Evolutionary conservation across 2,113 vertebrate genomes (phyloP).

Genomic region (Lampris incognitus): DNA sequence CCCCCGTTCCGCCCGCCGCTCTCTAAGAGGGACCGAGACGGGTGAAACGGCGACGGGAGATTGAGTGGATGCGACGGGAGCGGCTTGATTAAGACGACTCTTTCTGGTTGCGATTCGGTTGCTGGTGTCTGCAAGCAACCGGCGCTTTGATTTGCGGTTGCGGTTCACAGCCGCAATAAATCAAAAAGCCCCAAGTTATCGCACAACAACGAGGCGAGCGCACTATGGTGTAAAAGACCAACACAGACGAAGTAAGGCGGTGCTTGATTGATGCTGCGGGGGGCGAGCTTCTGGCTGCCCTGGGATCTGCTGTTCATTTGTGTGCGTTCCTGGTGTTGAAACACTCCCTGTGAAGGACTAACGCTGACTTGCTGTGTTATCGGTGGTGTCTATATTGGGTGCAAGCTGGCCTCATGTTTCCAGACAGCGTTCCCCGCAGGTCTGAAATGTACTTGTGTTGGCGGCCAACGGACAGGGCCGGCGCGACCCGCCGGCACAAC

Average conservation of each 20-base stretch:
- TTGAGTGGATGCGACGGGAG: too few relatives aligned
- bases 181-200: slow-evolving; percentile 40
- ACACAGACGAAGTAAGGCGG: slow-evolving; percentile 32
- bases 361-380: slow-evolving; percentile 15
- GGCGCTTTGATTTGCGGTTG: slow-evolving; percentile 31
- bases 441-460: too few relatives aligned
- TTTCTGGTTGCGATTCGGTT: slow-evolving; percentile 1
- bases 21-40: not conserved
- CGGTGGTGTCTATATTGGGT: slow-evolving; percentile 7
- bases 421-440: slow-evolving; percentile 46
- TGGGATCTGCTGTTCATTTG: slow-evolving; percentile 38
- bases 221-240: slow-evolving; percentile 21
- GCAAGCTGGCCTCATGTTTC: slow-evolving; percentile 12
- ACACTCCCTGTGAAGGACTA: too few relatives aligned
- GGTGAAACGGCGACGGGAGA: too few relatives aligned
- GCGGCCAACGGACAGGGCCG: too few relatives aligned
- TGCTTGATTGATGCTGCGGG: slow-evolving; percentile 27
- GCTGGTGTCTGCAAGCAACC: slow-evolving; percentile 21
- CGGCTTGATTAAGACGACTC: not conserved
- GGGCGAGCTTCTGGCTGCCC: slow-evolving; percentile 21
- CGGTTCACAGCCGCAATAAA: slow-evolving; percentile 34
- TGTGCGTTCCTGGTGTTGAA: too few relatives aligned
- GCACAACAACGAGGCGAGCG: slow-evolving; percentile 25
- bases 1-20: not conserved
- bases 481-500: too few relatives aligned